Evolutionary conservation across 30 jellyfish, hydroid and myxozoan species (phyloP).

Genomic region (Clytia hemisphaerica): DNA sequence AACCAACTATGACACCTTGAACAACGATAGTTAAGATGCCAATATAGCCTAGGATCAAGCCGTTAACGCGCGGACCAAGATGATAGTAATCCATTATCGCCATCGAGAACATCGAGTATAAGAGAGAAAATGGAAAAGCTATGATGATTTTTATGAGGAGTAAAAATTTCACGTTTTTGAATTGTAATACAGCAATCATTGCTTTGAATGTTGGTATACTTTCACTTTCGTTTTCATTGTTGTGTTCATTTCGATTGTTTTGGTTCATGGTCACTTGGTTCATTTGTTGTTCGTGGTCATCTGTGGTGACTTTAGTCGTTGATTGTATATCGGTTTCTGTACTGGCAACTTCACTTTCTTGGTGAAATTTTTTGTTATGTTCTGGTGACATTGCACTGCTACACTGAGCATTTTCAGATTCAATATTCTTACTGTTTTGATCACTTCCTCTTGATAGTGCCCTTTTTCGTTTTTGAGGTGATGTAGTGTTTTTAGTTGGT

Average conservation of each 20-base stretch:
- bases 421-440: too few species aligned
- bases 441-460: too few species aligned
- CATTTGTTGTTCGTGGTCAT: too few species aligned
- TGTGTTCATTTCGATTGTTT: too few species aligned
- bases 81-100: constrained; percentile 37
- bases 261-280: too few species aligned
- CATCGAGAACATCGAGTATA: constrained; percentile 33
- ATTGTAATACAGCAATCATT: constrained; percentile 4
- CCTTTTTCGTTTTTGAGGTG: not conserved
- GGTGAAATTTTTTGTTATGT: too few species aligned
- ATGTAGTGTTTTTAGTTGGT: not conserved
- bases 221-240: too few species aligned
- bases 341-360: constrained; percentile 1
- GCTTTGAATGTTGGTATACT: too few species aligned
- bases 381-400: too few species aligned
- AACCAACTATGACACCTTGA: constrained; percentile 31
- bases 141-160: constrained; percentile 17
- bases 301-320: too few species aligned
- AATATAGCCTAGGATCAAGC: constrained; percentile 19
- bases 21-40: constrained; percentile 18
- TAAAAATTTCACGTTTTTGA: constrained; percentile 15
- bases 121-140: constrained; percentile 27
- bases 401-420: too few species aligned
- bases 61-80: constrained; percentile 31
- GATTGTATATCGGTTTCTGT: too few species aligned